Conservation (phyloP, 2,113 vertebrate genomes). For the Cygnus buccinator region DNA sequence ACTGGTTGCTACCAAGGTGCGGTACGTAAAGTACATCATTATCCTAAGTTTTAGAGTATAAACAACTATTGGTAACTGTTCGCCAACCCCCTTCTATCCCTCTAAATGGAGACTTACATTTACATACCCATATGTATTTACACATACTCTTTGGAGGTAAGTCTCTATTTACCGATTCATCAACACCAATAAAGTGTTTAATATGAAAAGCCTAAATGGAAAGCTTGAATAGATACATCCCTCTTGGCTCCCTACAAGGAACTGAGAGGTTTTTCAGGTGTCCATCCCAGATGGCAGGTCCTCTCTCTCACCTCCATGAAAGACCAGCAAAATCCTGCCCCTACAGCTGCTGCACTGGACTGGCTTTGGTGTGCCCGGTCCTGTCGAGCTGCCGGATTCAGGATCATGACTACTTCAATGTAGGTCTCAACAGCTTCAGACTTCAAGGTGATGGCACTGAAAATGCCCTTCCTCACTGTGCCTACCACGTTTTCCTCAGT, state of each 20-base stretch:
- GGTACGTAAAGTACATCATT: neutral
- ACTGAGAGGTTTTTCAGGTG: no score
- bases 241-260: neutral
- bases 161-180: neutral
- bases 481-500: no score
- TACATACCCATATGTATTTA: accelerated
- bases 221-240: neutral
- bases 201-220: neutral
- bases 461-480: no score
- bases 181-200: neutral
- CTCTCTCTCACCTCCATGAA: no score
- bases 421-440: no score
- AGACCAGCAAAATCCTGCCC: no score
- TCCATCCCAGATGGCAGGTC: no score
- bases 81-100: neutral
- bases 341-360: no score
- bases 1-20: neutral
- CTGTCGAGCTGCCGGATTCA: no score
- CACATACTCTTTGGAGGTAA: accelerated
- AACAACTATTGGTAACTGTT: neutral
- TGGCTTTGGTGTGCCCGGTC: no score
- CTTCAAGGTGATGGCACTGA: no score
- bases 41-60: neutral
- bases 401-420: no score
- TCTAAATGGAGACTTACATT: accelerated